Base-by-base conservation (phyloP, 2,888 invertebrate genomes). In the Idaea aversata region DNA sequence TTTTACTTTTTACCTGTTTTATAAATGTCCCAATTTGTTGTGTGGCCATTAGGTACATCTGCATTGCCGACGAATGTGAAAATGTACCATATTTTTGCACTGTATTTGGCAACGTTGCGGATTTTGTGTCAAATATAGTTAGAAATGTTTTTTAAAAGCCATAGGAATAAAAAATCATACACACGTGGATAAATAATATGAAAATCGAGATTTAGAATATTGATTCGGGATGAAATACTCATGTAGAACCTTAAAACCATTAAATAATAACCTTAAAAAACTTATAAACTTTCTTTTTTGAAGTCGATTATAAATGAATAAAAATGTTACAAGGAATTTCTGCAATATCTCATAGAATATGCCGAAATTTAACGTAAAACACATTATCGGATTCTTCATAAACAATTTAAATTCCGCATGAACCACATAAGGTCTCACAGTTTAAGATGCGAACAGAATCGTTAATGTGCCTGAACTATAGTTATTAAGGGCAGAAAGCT, bases 31-130 rank as follows among this genome's bases (percentile, higher is more conserved):
- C 25, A 84, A 81, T 88, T 88, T 78, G 81, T 82, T 25, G 85
- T 82, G 86, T 84, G 86, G 85, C 77, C 86, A 85, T 82, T 80
- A 83, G 84, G 84, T 82, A 85, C 88, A 90, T 89, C 90, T 90
- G 90, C 90, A 91, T 81, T 89, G 89, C 85, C 78, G 88, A 75
- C 79, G 79, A 82, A 85, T 80, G 82, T 82, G 76, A 79, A 72
- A 75, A 75, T 77, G 25, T 25, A 25, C 25, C 73, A 82, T 86
- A 84, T 86, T 88, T 88, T 90, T 88, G 88, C 88, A 86, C 83
- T 76, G 72, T 75, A 71, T 25, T 25, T 25, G 25, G 25, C 25
- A 25, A 25, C 3, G 25, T 25, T 25, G 25, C 25, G 3, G 25
- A 25, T 25, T 25, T 25, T 25, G 25, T 25, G 25, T 25, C 25